Conservation (phyloP, 2,888 invertebrate species). For the Halictus quadricinctus region DNA sequence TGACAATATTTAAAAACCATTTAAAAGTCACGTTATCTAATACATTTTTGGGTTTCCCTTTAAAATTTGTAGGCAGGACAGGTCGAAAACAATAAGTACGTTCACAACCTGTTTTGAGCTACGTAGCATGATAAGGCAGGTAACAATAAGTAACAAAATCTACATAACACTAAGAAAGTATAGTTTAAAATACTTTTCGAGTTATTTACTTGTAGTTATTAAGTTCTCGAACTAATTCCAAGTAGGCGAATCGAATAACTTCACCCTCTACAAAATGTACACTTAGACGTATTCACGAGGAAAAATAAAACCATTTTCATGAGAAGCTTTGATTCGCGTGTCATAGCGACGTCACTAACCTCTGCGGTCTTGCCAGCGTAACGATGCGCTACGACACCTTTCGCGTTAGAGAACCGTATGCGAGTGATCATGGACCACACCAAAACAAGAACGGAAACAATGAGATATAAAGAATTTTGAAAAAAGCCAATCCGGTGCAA, state of each 20-base stretch:
- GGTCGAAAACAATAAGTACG: too few relatives aligned
- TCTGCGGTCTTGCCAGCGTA: not conserved
- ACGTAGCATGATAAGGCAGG: not conserved
- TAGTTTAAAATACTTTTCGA: not conserved
- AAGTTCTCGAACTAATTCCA: not conserved
- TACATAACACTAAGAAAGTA: not conserved
- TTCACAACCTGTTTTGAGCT: not conserved
- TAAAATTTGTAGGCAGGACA: too few relatives aligned
- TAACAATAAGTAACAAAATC: too few relatives aligned
- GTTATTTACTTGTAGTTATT: not conserved
- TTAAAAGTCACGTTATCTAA: too few relatives aligned
- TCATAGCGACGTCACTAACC: constrained; percentile 13
- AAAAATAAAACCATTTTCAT: not conserved
- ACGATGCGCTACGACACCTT: constrained; percentile 8
- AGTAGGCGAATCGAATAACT: not conserved
- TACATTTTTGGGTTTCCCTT: too few relatives aligned
- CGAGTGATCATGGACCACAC: constrained; percentile 10
- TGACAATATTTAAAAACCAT: too few relatives aligned
- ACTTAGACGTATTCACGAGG: not conserved
- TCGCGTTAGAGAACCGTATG: not conserved
- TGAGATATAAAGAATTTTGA: constrained; percentile 74
- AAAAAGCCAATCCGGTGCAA: constrained; percentile 78
- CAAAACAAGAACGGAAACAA: constrained; percentile 49
- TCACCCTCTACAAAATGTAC: not conserved
- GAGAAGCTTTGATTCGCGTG: constrained; percentile 1